A percentile compares a stretch with the other conserved stretches of the same genome.
phyloP scores from a whole-genome alignment of 2,113 vertebrate genomes.

The Ondatra zibethicus region DNA sequence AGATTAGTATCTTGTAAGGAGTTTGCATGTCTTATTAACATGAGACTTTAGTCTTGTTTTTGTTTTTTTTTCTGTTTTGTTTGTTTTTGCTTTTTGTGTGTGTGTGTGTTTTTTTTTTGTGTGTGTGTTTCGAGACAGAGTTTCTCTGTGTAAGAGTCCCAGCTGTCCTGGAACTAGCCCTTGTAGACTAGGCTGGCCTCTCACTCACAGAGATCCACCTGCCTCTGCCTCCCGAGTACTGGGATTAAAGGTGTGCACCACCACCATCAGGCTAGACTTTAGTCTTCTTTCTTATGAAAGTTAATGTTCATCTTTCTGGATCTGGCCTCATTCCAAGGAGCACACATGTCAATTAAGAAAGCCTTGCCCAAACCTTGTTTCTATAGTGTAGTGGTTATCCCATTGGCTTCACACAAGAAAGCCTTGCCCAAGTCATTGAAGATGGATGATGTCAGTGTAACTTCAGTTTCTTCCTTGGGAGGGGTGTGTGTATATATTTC shows the following conservation, averaged over 20 bases:
- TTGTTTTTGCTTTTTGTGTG: too few relatives aligned
- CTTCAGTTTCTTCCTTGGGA: not conserved
- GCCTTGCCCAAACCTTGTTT: not conserved
- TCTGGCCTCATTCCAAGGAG: not conserved
- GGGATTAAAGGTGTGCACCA: too few relatives aligned
- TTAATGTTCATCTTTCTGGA: not conserved
- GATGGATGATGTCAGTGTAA: fast-evolving
- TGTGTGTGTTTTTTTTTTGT: too few relatives aligned
- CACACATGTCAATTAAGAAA: fast-evolving
- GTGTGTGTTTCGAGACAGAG: too few relatives aligned
- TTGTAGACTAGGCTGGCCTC: too few relatives aligned
- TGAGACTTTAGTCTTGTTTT: too few relatives aligned
- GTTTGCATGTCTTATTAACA: not conserved
- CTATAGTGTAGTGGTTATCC: not conserved
- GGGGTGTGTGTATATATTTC: not conserved
- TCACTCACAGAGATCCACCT: too few relatives aligned
- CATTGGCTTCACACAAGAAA: not conserved
- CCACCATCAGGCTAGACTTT: too few relatives aligned
- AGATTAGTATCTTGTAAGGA: not conserved
- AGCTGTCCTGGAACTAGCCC: too few relatives aligned
- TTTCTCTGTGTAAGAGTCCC: too few relatives aligned
- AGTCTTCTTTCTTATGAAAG: not conserved
- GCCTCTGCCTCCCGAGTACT: too few relatives aligned
- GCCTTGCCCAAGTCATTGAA: not conserved
- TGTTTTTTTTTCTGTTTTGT: too few relatives aligned